phyloP scores from a whole-genome alignment of 64 coral and sea anemone species.

The Catalaphyllia jardinei region DNA sequence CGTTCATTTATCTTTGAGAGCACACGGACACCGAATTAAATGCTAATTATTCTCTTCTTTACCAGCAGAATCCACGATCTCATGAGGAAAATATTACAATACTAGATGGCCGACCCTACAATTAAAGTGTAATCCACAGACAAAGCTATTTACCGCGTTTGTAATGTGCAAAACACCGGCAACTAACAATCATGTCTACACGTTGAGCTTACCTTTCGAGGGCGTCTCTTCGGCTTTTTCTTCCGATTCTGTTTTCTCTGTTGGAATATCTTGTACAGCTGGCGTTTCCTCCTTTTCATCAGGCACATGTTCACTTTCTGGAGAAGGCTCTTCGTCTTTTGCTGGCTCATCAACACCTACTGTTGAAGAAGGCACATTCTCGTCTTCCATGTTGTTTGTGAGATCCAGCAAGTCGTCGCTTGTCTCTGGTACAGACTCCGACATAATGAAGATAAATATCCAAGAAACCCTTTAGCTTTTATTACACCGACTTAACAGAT shows the following conservation, averaged over 20 bases:
- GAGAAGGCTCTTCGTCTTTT: slow-evolving; percentile 57
- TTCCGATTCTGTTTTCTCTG: slow-evolving; percentile 38
- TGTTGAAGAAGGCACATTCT: slow-evolving; percentile 67
- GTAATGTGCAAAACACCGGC: background rate
- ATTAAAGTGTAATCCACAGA: background rate
- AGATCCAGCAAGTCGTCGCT: slow-evolving; percentile 33
- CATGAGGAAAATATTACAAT: background rate
- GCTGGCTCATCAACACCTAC: slow-evolving; percentile 23
- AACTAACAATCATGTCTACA: background rate
- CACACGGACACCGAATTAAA: background rate
- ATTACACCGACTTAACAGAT: background rate
- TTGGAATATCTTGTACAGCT: slow-evolving; percentile 54
- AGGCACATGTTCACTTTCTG: slow-evolving; percentile 28
- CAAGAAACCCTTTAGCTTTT: slow-evolving; percentile 31
- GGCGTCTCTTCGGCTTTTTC: slow-evolving; percentile 37
- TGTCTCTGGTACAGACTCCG: slow-evolving; percentile 18
- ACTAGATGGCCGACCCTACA: background rate
- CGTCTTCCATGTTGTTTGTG: slow-evolving; percentile 5
- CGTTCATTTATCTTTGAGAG: no score
- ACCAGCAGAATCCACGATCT: background rate
- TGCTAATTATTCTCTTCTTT: background rate
- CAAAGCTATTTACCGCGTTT: background rate
- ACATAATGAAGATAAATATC: slow-evolving; percentile 46
- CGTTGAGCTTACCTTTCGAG: slow-evolving; percentile 33
- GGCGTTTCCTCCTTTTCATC: slow-evolving; percentile 63